Percentiles rank a stretch among this genome's conserved stretches.
phyloP scores from a whole-genome alignment of 2,888 invertebrate genomes.

The Calliopum simillimum region DNA sequence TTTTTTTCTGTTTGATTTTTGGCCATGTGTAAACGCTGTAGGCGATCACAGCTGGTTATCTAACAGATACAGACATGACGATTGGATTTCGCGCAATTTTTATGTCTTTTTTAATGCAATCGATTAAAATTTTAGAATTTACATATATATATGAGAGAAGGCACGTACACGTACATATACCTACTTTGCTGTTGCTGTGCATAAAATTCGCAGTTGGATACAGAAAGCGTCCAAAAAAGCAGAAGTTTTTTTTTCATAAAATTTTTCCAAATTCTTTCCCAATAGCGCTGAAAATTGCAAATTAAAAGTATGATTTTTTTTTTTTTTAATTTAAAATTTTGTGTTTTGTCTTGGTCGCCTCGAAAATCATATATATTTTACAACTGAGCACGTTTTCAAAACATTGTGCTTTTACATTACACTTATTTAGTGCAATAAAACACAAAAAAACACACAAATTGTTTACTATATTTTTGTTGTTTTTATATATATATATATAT shows the following conservation, averaged over 20 bases:
- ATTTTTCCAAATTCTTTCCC: slow-evolving; percentile 3
- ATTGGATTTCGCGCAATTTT: slow-evolving; percentile 28
- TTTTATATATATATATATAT: no score
- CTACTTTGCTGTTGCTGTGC: slow-evolving; percentile 8
- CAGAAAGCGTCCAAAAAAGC: neutral
- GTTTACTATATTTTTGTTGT: no score
- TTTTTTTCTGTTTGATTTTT: no score
- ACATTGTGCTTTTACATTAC: no score
- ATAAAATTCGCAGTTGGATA: neutral
- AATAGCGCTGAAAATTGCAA: neutral
- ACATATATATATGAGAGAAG: neutral
- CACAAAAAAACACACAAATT: no score
- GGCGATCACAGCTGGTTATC: slow-evolving; percentile 22
- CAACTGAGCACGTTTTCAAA: no score
- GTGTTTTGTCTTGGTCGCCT: neutral
- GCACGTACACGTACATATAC: neutral
- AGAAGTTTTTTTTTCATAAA: neutral
- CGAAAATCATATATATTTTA: neutral
- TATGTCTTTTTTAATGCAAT: slow-evolving; percentile 29
- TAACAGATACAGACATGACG: slow-evolving; percentile 11
- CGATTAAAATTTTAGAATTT: neutral
- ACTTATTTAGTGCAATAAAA: no score
- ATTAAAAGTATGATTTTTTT: neutral
- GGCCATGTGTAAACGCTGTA: neutral
- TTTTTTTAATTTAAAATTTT: neutral